phyloP scores from a whole-genome alignment of 2,797 vertebrate genomes.

The Spinus olivaceus region DNA sequence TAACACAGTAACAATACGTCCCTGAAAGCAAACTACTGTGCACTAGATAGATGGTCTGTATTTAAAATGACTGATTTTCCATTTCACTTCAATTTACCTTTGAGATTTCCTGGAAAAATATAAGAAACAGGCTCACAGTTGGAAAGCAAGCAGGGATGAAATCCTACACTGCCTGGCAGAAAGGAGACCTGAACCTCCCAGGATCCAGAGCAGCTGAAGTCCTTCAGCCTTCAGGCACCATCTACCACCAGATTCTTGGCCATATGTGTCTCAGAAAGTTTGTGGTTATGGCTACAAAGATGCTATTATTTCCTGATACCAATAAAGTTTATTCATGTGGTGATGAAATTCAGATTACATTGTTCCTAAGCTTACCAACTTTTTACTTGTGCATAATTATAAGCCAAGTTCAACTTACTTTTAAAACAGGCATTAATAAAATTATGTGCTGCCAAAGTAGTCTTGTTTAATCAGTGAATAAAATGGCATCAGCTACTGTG shows the following conservation, averaged over 20 bases:
- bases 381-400: not conserved
- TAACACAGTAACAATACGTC: not conserved
- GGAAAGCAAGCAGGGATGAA: not conserved
- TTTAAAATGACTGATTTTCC: not conserved
- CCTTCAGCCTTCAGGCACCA: not conserved
- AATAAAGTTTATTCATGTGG: not conserved
- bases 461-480: not conserved
- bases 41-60: not conserved
- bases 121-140: not conserved
- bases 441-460: not conserved
- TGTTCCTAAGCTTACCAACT: not conserved
- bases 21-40: not conserved
- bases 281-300: not conserved
- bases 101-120: not conserved
- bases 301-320: not conserved
- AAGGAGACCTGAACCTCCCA: not conserved
- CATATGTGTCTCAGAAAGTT: not conserved
- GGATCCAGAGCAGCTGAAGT: accelerated
- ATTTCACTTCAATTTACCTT: not conserved
- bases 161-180: not conserved
- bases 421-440: not conserved
- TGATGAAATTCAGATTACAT: not conserved
- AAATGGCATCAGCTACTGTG: not conserved
- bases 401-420: not conserved
- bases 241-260: not conserved